A percentile compares a stretch with the other conserved stretches of the same genome.
These are phyloP conservation scores for Aspidiotus rigidus DNA, from an alignment of 2,888 invertebrate species.

Conservation along the genomic window DNA sequence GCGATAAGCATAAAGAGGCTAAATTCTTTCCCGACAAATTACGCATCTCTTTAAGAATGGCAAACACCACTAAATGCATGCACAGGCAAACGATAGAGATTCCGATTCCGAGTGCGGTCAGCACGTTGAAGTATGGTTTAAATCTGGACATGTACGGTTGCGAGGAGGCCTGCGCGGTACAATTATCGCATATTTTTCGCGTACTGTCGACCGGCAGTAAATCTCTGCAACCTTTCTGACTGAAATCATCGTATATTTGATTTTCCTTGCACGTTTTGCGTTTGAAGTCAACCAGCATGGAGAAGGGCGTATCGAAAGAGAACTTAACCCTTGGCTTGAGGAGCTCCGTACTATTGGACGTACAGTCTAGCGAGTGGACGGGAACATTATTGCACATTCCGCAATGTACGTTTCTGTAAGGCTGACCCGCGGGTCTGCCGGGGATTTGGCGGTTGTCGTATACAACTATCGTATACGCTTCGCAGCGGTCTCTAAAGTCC, in stretches of 20 bases:
- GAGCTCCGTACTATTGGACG: neutral
- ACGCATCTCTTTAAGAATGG: conserved; percentile 45
- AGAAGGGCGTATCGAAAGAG: conserved; percentile 43
- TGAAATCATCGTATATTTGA: conserved; percentile 46
- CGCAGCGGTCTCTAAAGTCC: conserved; percentile 42
- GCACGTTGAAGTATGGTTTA: conserved; percentile 25
- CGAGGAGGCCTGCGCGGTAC: conserved; percentile 38
- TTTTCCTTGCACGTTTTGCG: conserved; percentile 40
- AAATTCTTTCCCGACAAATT: conserved; percentile 49
- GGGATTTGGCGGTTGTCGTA: conserved; percentile 46
- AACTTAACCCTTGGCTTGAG: neutral
- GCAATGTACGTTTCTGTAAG: conserved; percentile 46
- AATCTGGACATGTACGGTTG: conserved; percentile 39
- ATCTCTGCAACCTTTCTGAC: conserved; percentile 44
- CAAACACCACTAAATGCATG: conserved; percentile 45
- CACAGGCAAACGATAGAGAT: conserved; percentile 46
- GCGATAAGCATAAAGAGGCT: conserved; percentile 46
- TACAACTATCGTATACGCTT: conserved; percentile 44
- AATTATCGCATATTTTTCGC: conserved; percentile 39
- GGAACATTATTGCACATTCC: conserved; percentile 45
- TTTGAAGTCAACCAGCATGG: conserved; percentile 44
- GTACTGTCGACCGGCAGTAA: conserved; percentile 37
- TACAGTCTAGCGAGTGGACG: conserved; percentile 40
- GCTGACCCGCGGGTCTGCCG: conserved; percentile 43
- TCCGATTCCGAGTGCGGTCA: conserved; percentile 46